A percentile compares a stretch with the other conserved stretches of the same genome.
Evolutionary conservation across 2,113 vertebrate genomes (phyloP).

Genomic region (Saguinus imperator): DNA sequence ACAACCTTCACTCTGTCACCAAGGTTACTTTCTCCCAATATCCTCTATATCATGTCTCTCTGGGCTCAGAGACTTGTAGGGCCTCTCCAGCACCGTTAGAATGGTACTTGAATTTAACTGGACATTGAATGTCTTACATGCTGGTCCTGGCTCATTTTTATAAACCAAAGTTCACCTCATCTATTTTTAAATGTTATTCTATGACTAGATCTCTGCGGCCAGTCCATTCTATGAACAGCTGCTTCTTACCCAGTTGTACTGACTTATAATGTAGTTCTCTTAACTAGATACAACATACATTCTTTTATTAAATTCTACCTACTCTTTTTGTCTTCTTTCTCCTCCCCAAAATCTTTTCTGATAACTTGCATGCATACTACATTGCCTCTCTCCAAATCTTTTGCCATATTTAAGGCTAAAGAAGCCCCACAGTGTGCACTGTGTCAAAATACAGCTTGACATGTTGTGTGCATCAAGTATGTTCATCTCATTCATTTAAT

Average conservation of each 20-base stretch:
- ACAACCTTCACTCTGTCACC: background rate
- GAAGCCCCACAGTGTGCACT: background rate
- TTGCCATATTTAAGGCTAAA: background rate
- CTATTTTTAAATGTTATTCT: background rate
- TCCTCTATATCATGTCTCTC: background rate
- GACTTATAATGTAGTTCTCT: background rate
- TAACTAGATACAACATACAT: background rate
- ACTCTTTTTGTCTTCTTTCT: background rate
- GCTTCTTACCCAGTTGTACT: background rate
- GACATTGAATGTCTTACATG: background rate
- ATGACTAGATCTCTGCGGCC: background rate
- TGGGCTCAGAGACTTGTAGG: background rate
- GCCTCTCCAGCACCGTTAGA: background rate
- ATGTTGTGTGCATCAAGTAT: background rate
- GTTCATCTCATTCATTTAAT: slow-evolving; percentile 9
- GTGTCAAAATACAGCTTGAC: background rate
- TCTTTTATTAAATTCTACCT: background rate
- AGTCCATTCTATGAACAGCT: background rate
- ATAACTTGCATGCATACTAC: background rate
- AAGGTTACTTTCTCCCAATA: background rate
- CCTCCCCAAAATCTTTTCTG: background rate
- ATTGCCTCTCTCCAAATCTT: background rate
- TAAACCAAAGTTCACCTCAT: background rate
- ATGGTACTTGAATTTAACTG: background rate
- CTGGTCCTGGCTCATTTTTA: background rate